Conservation (phyloP, 2,797 vertebrate genomes). For the Megalops cyprinoides region DNA sequence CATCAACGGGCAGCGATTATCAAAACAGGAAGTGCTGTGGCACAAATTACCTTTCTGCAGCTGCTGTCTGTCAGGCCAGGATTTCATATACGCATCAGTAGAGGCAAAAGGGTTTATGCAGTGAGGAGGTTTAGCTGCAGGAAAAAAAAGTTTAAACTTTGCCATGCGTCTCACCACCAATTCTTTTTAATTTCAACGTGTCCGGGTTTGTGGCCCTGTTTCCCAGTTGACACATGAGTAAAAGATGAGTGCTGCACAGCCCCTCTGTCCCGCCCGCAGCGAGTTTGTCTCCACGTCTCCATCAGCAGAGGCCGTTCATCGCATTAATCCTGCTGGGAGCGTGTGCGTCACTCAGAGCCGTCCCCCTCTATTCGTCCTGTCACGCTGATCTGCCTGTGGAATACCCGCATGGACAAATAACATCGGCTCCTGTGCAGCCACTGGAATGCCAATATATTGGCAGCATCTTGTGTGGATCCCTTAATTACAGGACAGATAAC, state of each 20-base stretch:
- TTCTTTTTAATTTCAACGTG: slow-evolving; percentile 4
- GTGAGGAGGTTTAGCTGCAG: not conserved
- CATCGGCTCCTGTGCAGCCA: not conserved
- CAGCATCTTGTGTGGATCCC: not conserved
- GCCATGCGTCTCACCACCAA: not conserved
- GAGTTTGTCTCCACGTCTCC: not conserved
- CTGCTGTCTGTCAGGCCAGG: not conserved
- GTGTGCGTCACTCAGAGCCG: slow-evolving; percentile 11
- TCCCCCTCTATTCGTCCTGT: slow-evolving; percentile 5
- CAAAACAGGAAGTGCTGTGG: not conserved
- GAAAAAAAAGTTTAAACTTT: not conserved
- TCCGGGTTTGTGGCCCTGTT: slow-evolving; percentile 11
- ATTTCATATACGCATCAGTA: not conserved
- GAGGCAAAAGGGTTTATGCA: not conserved
- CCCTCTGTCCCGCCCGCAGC: slow-evolving; percentile 7
- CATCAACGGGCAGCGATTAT: not conserved
- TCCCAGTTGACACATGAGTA: not conserved
- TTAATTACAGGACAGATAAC: slow-evolving; percentile 14
- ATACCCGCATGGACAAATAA: slow-evolving; percentile 4
- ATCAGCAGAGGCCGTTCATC: slow-evolving; percentile 13
- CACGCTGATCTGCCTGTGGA: slow-evolving; percentile 13
- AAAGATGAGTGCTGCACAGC: not conserved
- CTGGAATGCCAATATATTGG: not conserved
- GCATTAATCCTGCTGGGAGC: not conserved
- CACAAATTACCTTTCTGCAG: not conserved